phyloP scores from a whole-genome alignment of 2,888 invertebrate genomes.

The Helicoverpa assulta region DNA sequence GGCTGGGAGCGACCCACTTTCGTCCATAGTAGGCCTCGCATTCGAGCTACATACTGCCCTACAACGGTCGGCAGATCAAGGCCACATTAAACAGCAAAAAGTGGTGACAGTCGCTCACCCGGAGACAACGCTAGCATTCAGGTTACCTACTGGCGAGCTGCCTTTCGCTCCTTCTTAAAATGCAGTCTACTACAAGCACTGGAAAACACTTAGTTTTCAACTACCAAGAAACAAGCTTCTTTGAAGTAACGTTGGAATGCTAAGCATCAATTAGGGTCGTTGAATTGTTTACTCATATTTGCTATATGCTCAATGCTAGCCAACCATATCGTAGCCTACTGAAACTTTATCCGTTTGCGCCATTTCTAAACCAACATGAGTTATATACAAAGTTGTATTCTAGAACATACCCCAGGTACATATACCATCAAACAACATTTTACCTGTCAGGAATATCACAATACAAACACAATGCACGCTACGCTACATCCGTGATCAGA shows the following conservation, averaged over 20 bases:
- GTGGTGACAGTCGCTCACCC: constrained; percentile 74
- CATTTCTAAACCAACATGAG: no score
- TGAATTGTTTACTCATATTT: no score
- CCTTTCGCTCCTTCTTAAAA: constrained; percentile 66
- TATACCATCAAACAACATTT: not conserved
- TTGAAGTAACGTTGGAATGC: no score
- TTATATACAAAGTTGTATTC: no score
- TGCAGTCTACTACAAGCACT: constrained; percentile 53
- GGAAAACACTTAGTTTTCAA: constrained; percentile 2
- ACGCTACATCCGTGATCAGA: constrained; percentile 18
- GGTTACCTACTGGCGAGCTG: constrained; percentile 71
- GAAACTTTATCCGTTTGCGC: no score
- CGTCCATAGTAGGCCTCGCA: constrained; percentile 73
- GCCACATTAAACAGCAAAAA: constrained; percentile 79
- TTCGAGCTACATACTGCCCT: constrained; percentile 78
- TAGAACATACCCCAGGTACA: no score
- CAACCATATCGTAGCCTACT: no score
- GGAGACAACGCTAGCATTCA: constrained; percentile 77
- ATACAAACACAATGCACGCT: constrained; percentile 19
- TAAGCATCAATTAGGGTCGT: no score
- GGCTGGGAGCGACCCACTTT: constrained; percentile 82
- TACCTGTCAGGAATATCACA: constrained; percentile 26
- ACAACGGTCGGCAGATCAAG: constrained; percentile 78
- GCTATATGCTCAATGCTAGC: no score
- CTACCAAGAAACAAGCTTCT: no score